Percentiles rank a stretch among this genome's conserved stretches.
Evolutionary conservation across 1,140 invertebrate genomes (phyloP).

Genomic region (Dreissena rostriformis): DNA sequence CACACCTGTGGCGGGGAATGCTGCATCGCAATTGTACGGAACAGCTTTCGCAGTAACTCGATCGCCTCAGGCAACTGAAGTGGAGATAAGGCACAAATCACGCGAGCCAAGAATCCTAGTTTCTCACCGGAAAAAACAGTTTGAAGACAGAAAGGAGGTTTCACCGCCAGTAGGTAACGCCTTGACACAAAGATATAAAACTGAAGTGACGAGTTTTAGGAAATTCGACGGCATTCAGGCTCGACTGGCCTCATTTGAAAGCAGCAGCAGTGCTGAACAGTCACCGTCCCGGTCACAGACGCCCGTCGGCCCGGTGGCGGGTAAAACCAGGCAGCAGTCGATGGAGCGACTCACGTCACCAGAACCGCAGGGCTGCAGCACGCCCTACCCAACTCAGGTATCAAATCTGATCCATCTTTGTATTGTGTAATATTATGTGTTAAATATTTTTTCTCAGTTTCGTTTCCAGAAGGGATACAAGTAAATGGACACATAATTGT

Average conservation of each 20-base stretch:
- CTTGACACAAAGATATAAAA: constrained; percentile 67
- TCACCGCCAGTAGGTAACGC: constrained; percentile 29
- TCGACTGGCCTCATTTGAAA: constrained; percentile 73
- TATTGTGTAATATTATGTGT: too few species aligned
- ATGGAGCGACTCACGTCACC: constrained; percentile 51
- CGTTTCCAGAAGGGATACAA: too few species aligned
- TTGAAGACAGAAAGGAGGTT: constrained; percentile 70
- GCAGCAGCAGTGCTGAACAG: constrained; percentile 33
- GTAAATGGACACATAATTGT: too few species aligned
- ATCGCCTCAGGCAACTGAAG: constrained; percentile 67
- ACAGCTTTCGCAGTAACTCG: constrained; percentile 73
- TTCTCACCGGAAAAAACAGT: constrained; percentile 73
- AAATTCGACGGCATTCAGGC: constrained; percentile 73
- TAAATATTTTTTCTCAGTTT: too few species aligned
- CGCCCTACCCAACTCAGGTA: constrained; percentile 14
- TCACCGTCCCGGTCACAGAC: constrained; percentile 36
- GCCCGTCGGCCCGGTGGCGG: constrained; percentile 35
- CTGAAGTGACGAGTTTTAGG: constrained; percentile 71
- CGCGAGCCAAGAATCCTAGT: constrained; percentile 60
- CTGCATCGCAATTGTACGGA: constrained; percentile 63
- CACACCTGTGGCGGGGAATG: constrained; percentile 32
- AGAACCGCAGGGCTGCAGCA: constrained; percentile 14
- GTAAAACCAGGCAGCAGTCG: constrained; percentile 53
- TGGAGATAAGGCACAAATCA: constrained; percentile 65
- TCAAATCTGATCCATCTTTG: too few species aligned